phyloP scores from a whole-genome alignment of 2,797 vertebrate species.

The Menidia menidia region DNA sequence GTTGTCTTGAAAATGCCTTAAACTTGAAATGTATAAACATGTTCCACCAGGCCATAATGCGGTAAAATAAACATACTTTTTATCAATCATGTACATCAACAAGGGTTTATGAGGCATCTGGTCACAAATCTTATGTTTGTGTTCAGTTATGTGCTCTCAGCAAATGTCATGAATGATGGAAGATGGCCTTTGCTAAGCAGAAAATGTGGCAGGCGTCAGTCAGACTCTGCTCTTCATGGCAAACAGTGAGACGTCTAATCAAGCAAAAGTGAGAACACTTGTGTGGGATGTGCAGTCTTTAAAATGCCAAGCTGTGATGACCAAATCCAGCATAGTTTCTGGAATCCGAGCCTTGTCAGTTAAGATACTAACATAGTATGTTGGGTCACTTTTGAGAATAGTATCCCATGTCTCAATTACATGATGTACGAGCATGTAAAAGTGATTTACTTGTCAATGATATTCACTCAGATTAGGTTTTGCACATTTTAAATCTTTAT shows the following conservation, averaged over 20 bases:
- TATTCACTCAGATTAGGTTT: neutral
- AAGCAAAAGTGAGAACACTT: constrained; percentile 24
- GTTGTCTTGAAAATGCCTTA: neutral
- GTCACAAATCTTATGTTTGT: constrained; percentile 4
- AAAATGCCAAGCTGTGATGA: constrained; percentile 17
- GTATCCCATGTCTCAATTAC: constrained; percentile 1
- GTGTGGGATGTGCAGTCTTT: constrained; percentile 11
- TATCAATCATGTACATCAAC: constrained; percentile 2
- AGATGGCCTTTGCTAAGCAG: constrained; percentile 3
- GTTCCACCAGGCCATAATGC: neutral
- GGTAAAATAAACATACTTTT: constrained; percentile 7
- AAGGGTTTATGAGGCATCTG: constrained; percentile 19
- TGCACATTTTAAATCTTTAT: constrained; percentile 1
- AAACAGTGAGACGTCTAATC: constrained; percentile 22
- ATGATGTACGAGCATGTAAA: neutral
- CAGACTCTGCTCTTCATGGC: neutral
- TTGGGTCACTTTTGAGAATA: neutral
- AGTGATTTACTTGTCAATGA: neutral
- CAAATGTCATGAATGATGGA: constrained; percentile 14
- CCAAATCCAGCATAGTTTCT: constrained; percentile 7
- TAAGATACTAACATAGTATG: constrained; percentile 4
- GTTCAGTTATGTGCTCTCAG: constrained; percentile 12
- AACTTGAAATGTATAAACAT: neutral
- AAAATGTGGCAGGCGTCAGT: constrained; percentile 17
- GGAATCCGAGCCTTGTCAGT: constrained; percentile 8